Percentiles rank a stretch among this genome's conserved stretches.
These are phyloP conservation scores for Pseudochirops corinnae DNA, from an alignment of 2,797 vertebrate genomes.

Conservation along the genomic window DNA sequence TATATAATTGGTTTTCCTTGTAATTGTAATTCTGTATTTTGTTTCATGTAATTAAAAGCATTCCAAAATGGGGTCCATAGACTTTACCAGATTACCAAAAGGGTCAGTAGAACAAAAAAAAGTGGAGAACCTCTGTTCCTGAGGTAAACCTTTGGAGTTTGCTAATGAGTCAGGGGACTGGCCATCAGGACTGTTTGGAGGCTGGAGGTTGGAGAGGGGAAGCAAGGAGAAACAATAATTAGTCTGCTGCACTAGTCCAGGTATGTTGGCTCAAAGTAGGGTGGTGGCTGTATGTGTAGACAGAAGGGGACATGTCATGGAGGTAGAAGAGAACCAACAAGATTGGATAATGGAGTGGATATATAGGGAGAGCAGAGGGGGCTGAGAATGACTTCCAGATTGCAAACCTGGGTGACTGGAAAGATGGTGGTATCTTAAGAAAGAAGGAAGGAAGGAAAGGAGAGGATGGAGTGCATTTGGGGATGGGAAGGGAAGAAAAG, in stretches of 20 bases:
- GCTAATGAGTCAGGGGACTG: not conserved
- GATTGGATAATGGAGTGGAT: not conserved
- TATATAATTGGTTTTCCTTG: not conserved
- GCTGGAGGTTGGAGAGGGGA: not conserved
- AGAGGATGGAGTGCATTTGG: too few relatives aligned
- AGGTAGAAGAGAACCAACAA: not conserved
- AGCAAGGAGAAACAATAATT: not conserved
- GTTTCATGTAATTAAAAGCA: not conserved
- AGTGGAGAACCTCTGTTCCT: not conserved
- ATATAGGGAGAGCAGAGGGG: not conserved
- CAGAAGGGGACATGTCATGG: not conserved
- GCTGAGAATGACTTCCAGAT: not conserved
- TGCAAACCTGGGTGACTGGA: not conserved
- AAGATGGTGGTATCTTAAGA: too few relatives aligned
- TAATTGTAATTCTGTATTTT: not conserved
- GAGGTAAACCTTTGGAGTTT: not conserved
- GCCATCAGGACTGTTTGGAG: not conserved
- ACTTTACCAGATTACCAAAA: not conserved
- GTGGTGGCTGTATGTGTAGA: not conserved
- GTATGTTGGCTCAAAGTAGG: not conserved
- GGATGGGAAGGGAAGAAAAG: not conserved
- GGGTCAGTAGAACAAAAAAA: not conserved
- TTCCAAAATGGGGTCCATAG: not conserved
- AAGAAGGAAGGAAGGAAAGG: not conserved
- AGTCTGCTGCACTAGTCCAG: not conserved